Conservation (phyloP, 2,113 vertebrate genomes). For the Nesospiza acunhae region DNA sequence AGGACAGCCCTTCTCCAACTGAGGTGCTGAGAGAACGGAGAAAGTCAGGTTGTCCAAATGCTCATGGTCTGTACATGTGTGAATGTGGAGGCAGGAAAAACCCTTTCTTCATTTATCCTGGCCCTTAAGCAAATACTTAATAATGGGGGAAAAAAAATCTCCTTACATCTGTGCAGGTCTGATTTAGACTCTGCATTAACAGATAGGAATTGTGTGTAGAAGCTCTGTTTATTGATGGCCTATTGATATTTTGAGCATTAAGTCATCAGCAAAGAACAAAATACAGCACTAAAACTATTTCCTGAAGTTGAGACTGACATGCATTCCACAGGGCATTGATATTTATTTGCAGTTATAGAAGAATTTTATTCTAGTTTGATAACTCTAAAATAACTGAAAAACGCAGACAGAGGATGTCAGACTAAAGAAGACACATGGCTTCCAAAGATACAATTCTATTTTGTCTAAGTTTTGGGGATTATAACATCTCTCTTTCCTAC, state of each 20-base stretch:
- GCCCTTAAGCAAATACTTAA: not conserved
- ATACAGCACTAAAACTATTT: not conserved
- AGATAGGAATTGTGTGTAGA: not conserved
- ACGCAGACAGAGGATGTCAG: not conserved
- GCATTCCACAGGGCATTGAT: not conserved
- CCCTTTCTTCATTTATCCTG: not conserved
- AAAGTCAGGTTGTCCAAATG: not conserved
- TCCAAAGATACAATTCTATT: not conserved
- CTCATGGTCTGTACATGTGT: too few species aligned
- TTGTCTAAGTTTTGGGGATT: not conserved
- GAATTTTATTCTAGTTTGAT: not conserved
- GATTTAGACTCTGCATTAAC: not conserved
- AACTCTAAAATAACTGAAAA: not conserved
- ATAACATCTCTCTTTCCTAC: not conserved
- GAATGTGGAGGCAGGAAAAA: not conserved
- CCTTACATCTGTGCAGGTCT: not conserved
- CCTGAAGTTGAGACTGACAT: not conserved
- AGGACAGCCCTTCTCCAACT: not conserved
- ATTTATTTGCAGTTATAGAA: not conserved
- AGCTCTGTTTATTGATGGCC: not conserved
- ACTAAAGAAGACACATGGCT: not conserved
- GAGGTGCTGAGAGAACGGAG: not conserved
- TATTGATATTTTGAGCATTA: not conserved
- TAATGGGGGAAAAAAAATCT: fast-evolving
- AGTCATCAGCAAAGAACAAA: not conserved